Evolutionary conservation across 2,888 invertebrate species (phyloP).

Genomic region (Drosophila koepferae): DNA sequence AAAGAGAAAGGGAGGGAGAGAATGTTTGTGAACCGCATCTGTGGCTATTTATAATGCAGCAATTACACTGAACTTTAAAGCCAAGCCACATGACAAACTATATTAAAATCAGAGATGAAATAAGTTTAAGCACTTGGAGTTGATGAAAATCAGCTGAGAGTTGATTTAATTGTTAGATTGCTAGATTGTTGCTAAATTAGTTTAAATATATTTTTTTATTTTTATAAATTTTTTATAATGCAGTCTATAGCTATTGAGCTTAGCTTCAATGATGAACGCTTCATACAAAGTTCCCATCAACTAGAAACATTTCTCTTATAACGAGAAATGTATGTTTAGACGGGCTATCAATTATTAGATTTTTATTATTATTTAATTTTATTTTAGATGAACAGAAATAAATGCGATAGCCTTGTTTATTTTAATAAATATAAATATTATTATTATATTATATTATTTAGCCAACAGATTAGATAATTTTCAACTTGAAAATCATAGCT

Average conservation of each 20-base stretch:
- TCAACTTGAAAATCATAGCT: too few species aligned
- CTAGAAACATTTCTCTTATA: too few species aligned
- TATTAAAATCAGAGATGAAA: neutral
- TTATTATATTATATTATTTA: too few species aligned
- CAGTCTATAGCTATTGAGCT: neutral
- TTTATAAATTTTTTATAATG: neutral
- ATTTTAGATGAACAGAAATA: too few species aligned
- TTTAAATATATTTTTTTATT: neutral
- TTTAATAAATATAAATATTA: too few species aligned
- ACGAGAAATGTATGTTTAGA: too few species aligned
- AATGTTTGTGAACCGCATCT: conserved; percentile 21
- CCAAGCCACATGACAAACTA: neutral
- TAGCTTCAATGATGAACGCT: too few species aligned
- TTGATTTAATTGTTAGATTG: neutral
- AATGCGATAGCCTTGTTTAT: too few species aligned
- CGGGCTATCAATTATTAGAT: too few species aligned
- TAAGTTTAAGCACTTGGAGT: neutral
- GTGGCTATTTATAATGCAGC: conserved; percentile 18
- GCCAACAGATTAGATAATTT: too few species aligned
- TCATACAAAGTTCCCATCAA: too few species aligned
- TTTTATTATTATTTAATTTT: too few species aligned
- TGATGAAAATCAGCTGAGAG: neutral
- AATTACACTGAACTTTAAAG: neutral
- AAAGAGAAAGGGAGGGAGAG: neutral
- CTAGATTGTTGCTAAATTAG: neutral